Percentiles rank a stretch among this genome's conserved stretches.
These are phyloP conservation scores for Rhinoderma darwinii DNA, from an alignment of 2,113 vertebrate genomes.

Conservation along the genomic window DNA sequence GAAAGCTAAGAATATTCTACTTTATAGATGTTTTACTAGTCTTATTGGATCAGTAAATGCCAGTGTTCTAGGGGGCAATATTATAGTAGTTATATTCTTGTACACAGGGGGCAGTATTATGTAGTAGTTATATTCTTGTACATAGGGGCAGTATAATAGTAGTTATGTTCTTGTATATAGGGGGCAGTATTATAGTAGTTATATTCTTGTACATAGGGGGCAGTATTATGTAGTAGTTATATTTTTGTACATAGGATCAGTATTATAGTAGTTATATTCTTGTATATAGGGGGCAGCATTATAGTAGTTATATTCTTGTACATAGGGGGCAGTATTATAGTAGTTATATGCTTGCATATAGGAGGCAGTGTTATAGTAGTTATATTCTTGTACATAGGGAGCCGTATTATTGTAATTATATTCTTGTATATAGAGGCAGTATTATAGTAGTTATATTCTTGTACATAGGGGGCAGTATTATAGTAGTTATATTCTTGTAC, in stretches of 20 bases:
- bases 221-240: too few relatives aligned
- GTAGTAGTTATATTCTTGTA: too few relatives aligned
- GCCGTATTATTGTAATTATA: neutral
- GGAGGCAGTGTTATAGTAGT: slow-evolving; percentile 1
- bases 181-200: neutral
- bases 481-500: neutral
- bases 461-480: neutral
- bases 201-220: neutral
- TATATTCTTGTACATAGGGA: neutral
- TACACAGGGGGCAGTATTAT: neutral
- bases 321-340: neutral
- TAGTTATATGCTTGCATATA: neutral
- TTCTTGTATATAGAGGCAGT: neutral
- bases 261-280: too few relatives aligned
- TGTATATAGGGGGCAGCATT: neutral
- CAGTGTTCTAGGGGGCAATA: neutral
- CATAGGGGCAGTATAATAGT: too few relatives aligned
- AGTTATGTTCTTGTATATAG: too few relatives aligned
- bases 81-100: slow-evolving; percentile 1
- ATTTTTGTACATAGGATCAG: neutral
- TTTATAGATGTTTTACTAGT: neutral
- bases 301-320: slow-evolving; percentile 7
- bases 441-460: slow-evolving; percentile 7
- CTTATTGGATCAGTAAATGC: neutral
- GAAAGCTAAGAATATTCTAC: too few relatives aligned